Evolutionary conservation across 2,113 vertebrate species (phyloP).

Genomic region (Charadrius vociferus): DNA sequence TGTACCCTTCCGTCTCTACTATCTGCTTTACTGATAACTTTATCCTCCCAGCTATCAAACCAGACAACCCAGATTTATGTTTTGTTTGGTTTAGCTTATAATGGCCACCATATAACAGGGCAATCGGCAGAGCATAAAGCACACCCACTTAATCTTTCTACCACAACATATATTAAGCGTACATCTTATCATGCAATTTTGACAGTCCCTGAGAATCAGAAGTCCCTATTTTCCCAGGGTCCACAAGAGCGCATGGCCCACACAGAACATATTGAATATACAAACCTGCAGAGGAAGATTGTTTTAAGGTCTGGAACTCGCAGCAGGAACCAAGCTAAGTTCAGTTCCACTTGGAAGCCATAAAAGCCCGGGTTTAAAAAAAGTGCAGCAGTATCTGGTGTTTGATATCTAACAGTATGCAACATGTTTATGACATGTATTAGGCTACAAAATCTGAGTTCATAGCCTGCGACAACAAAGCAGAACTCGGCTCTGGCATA

Average conservation of each 20-base stretch:
- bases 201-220: neutral
- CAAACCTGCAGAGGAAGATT: conserved; percentile 51
- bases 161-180: neutral
- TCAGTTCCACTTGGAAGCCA: conserved; percentile 64
- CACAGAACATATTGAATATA: conserved; percentile 1
- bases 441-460: conserved; percentile 56
- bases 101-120: neutral
- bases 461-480: conserved; percentile 62
- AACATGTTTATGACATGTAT: conserved; percentile 66
- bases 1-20: neutral
- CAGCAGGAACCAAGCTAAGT: conserved; percentile 63
- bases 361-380: conserved; percentile 67
- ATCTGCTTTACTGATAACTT: conserved; percentile 10
- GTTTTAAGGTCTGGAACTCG: conserved; percentile 44
- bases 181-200: neutral
- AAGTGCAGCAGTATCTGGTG: conserved; percentile 60
- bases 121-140: neutral
- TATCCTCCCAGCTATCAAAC: neutral
- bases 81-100: neutral
- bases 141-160: conserved; percentile 18
- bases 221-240: conserved; percentile 39
- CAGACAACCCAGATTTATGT: conserved; percentile 7
- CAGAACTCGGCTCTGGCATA: conserved; percentile 32
- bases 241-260: neutral
- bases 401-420: conserved; percentile 65